phyloP scores from a whole-genome alignment of 2,888 invertebrate species.

The Synanthedon vespiformis region DNA sequence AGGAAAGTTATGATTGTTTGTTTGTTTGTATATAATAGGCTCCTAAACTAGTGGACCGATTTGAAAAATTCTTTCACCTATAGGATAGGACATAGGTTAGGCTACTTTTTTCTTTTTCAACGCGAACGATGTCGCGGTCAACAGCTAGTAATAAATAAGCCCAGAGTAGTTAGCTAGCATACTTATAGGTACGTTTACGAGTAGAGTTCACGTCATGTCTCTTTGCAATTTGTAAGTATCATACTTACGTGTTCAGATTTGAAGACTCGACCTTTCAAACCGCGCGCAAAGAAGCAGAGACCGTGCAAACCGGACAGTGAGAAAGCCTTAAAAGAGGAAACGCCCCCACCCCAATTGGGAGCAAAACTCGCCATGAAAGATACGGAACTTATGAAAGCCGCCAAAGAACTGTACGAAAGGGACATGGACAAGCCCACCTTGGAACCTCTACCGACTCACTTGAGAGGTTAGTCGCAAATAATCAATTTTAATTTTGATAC shows the following conservation, averaged over 20 bases:
- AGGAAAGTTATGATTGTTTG: too few species aligned
- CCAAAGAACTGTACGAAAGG: slow-evolving; percentile 41
- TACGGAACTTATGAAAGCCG: slow-evolving; percentile 56
- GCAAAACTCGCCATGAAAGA: slow-evolving; percentile 52
- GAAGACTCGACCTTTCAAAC: slow-evolving; percentile 45
- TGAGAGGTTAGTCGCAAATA: slow-evolving; percentile 38
- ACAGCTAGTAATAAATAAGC: too few species aligned
- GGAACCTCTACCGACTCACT: slow-evolving; percentile 42
- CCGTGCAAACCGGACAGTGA: slow-evolving; percentile 19
- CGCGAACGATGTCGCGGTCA: too few species aligned
- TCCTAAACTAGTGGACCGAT: too few species aligned
- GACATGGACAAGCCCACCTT: slow-evolving; percentile 40
- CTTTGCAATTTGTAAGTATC: too few species aligned
- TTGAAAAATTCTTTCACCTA: too few species aligned
- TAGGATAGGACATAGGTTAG: too few species aligned
- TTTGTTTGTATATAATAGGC: too few species aligned
- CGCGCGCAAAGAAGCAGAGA: slow-evolving; percentile 34
- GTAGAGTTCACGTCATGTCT: too few species aligned
- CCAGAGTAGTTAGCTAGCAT: too few species aligned
- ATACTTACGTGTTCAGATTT: slow-evolving; percentile 23
- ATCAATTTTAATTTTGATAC: not conserved
- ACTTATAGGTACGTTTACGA: too few species aligned
- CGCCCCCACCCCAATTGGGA: slow-evolving; percentile 10
- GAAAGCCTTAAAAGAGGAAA: slow-evolving; percentile 9
- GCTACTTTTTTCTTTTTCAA: too few species aligned